Conservation (phyloP, 2,113 vertebrate species). For the Chaetura pelagica region DNA sequence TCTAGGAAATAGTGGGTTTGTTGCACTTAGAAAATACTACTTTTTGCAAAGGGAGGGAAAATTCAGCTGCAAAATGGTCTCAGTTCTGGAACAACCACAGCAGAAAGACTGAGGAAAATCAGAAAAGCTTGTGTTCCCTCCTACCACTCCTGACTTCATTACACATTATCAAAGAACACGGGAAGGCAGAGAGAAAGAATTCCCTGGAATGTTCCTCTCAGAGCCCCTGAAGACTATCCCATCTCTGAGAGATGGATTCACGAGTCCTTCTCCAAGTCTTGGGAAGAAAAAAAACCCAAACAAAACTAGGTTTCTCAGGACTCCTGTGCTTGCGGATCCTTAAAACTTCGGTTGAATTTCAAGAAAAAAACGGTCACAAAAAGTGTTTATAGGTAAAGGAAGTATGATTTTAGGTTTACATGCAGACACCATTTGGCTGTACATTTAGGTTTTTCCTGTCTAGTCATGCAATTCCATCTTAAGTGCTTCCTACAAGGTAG, state of each 20-base stretch:
- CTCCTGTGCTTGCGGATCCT: neutral
- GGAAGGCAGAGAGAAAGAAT: neutral
- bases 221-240: neutral
- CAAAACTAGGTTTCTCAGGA: neutral
- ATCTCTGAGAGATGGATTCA: neutral
- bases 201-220: neutral
- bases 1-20: neutral
- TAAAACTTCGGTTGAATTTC: neutral
- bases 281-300: neutral
- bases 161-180: neutral
- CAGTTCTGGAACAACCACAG: neutral
- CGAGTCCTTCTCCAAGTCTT: neutral
- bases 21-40: neutral
- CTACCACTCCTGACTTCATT: neutral
- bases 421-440: neutral
- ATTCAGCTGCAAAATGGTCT: neutral
- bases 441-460: neutral
- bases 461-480: neutral
- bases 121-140: neutral
- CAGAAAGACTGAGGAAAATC: neutral
- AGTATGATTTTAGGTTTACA: neutral
- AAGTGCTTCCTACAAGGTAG: neutral
- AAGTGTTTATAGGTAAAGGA: neutral
- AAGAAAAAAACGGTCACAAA: neutral
- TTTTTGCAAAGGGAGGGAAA: neutral